phyloP scores from a whole-genome alignment of 2,113 vertebrate species.

The Naja naja region DNA sequence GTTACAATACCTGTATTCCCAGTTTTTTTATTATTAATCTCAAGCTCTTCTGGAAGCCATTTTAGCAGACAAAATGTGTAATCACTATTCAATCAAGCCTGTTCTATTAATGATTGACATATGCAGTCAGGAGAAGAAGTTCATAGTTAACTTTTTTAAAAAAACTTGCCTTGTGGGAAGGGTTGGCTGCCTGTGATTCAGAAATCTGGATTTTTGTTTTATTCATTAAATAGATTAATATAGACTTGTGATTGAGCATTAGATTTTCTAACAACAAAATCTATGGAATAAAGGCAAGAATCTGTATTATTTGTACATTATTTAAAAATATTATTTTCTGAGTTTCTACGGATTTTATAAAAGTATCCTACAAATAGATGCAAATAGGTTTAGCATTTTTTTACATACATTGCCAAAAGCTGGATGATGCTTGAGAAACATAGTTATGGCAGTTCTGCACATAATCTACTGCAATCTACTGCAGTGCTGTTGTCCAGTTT shows the following conservation, averaged over 20 bases:
- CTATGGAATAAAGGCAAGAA: neutral
- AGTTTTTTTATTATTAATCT: neutral
- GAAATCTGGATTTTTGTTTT: neutral
- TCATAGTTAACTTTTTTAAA: neutral
- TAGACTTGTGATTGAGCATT: neutral
- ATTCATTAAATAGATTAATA: neutral
- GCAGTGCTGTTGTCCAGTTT: neutral
- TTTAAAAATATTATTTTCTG: neutral
- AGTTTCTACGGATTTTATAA: neutral
- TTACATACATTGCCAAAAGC: neutral
- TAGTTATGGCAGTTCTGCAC: neutral
- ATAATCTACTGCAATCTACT: neutral
- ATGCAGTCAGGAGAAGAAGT: neutral
- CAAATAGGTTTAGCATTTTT: neutral
- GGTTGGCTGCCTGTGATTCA: neutral
- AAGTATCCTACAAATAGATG: neutral
- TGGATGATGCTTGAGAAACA: neutral
- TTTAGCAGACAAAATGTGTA: neutral
- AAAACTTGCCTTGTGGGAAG: neutral
- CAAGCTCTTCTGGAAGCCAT: neutral
- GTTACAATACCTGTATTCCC: neutral
- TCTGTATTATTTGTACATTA: neutral
- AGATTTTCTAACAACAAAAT: neutral
- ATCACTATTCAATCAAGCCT: neutral
- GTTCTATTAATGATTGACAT: neutral